A percentile compares a stretch with the other conserved stretches of the same genome.
phyloP scores from a whole-genome alignment of 2,888 invertebrate genomes.

The Drosophila ezoana region DNA sequence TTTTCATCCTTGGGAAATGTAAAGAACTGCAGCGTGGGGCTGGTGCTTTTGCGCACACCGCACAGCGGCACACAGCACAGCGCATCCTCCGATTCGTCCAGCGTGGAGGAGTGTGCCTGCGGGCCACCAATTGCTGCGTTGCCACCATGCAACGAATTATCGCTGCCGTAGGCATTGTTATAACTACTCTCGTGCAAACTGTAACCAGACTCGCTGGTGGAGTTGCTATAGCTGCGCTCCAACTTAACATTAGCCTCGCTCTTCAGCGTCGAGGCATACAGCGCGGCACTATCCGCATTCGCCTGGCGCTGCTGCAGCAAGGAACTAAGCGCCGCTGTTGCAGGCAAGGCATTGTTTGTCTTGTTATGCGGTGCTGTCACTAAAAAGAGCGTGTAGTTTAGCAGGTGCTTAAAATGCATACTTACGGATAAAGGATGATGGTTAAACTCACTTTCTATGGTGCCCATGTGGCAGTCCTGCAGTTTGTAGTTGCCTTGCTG shows the following conservation, averaged over 20 bases:
- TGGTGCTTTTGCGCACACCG: conserved; percentile 78
- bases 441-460: conserved; percentile 69
- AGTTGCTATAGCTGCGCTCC: conserved; percentile 76
- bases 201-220: conserved; percentile 72
- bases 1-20: conserved; percentile 81
- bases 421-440: too few species aligned
- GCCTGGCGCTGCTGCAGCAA: conserved; percentile 72
- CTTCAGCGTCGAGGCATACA: conserved; percentile 63
- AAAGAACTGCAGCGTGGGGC: conserved; percentile 81
- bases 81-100: conserved; percentile 77
- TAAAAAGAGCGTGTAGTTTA: conserved; percentile 20
- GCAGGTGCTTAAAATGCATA: neutral
- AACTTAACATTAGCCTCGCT: conserved; percentile 76
- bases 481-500: conserved; percentile 66
- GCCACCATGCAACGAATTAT: conserved; percentile 55
- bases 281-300: conserved; percentile 58
- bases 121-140: conserved; percentile 58
- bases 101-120: conserved; percentile 73
- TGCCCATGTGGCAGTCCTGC: conserved; percentile 76
- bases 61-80: conserved; percentile 81
- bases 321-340: conserved; percentile 61
- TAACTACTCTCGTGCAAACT: conserved; percentile 62
- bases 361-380: conserved; percentile 62
- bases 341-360: conserved; percentile 50
- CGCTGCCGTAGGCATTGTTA: conserved; percentile 65